Base-by-base conservation (phyloP, 2,113 vertebrate genomes). In the Indicator maculatus region DNA sequence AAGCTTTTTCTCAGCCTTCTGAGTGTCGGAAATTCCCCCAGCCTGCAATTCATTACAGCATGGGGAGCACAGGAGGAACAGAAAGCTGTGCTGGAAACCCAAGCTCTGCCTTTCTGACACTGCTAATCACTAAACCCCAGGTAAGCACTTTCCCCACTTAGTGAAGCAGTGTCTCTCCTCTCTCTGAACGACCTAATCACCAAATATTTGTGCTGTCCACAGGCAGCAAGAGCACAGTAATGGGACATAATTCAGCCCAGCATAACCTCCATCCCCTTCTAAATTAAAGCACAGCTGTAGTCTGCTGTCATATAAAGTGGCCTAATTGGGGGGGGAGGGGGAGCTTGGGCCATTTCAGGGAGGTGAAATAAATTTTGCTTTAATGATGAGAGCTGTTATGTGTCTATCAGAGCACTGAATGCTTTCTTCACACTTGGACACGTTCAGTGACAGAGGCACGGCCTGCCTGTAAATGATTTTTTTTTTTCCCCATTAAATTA, bases 361-460 rank as follows among this genome's bases (percentile, higher is more conserved):
- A 86, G 65, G 56, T 1, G 13, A 83, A 95, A 90, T 83, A 90
- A 85, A 94, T 94, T 93, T 77, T 58, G 33, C 39, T 88, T 75
- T 93, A 95, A 86, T 95, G 82, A 95, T 93, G 76, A 55, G 90
- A 93, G 82, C 88, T 53, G 56, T 94, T 86, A 83, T 12, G 20
- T 78, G 76, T 69, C 58, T 75, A 50, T 69, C 61, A 69, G 83
- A 90, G 80, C 86, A 39, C 73, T 75, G 90, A 93, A 78, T 0
- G 8, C 41, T 83, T 94, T 88, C 79, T 93, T 97, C 84, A 94
- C 94, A 91, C 91, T 93, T 81, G 85, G 80, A 72, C 85, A 76
- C 33, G 1, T 86, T 41, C 3, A 0, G 47, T 95, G 87, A 77
- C 84, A 91, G 86, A 82, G 71, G 71, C 91, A 24, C 55, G 81